These are phyloP conservation scores for Erynnis tages DNA, from an alignment of 2,888 invertebrate species.

Conservation along the genomic window DNA sequence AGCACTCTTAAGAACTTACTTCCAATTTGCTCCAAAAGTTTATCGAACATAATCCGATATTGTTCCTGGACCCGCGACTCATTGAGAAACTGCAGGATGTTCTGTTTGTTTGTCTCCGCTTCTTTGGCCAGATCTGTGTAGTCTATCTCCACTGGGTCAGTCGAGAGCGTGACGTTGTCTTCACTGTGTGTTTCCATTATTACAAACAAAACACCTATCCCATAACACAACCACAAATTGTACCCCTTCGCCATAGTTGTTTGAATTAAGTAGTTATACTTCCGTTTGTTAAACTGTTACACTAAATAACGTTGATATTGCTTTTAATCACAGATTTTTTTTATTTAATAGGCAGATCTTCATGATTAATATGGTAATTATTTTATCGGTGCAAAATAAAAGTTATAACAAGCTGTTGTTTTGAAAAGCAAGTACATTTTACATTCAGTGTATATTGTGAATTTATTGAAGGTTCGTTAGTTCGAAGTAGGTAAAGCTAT, in stretches of 20 bases:
- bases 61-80: slow-evolving; percentile 47
- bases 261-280: neutral
- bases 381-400: too few species aligned
- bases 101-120: slow-evolving; percentile 58
- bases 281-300: neutral
- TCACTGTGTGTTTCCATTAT: neutral
- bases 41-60: slow-evolving; percentile 56
- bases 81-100: slow-evolving; percentile 61
- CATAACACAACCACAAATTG: too few species aligned
- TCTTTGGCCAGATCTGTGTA: slow-evolving; percentile 57
- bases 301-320: too few species aligned
- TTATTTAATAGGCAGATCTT: too few species aligned
- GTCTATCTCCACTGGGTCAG: slow-evolving; percentile 48
- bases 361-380: too few species aligned
- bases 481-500: neutral
- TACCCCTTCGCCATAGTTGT: neutral
- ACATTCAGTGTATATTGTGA: too few species aligned
- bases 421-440: too few species aligned
- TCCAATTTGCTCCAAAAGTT: slow-evolving; percentile 50
- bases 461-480: neutral
- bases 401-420: too few species aligned
- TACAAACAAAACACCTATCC: neutral
- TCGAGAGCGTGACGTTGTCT: neutral
- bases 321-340: too few species aligned
- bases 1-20: too few species aligned